Evolutionary conservation across 2,888 invertebrate genomes (phyloP).

Genomic region (Itoplectis maculator): DNA sequence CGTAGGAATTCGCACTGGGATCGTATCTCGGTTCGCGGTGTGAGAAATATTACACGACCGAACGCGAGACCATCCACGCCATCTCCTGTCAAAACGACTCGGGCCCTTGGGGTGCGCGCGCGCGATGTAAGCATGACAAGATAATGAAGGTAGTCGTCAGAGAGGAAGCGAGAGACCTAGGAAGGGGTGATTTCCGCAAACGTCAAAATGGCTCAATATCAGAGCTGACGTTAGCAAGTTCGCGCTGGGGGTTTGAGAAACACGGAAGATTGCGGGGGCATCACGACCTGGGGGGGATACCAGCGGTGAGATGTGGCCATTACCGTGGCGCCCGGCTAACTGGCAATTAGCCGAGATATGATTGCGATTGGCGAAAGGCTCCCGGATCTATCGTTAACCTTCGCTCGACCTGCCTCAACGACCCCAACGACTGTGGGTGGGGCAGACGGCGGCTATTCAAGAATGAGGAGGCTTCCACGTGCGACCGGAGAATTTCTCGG

Average conservation of each 20-base stretch:
- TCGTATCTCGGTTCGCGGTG: not conserved
- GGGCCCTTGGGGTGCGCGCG: not conserved
- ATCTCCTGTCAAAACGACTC: not conserved
- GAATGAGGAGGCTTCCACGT: not conserved
- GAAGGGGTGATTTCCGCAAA: slow-evolving; percentile 19
- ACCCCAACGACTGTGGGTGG: not conserved
- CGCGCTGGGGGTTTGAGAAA: slow-evolving; percentile 2
- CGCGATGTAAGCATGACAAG: not conserved
- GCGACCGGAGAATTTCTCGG: slow-evolving; percentile 1
- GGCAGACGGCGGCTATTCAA: not conserved
- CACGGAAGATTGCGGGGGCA: slow-evolving; percentile 8
- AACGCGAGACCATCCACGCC: not conserved
- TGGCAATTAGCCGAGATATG: slow-evolving; percentile 76
- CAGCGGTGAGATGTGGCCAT: slow-evolving; percentile 22
- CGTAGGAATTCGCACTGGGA: too few relatives aligned
- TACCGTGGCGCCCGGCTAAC: slow-evolving; percentile 68
- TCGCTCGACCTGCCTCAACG: slow-evolving; percentile 27
- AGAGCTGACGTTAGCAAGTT: not conserved
- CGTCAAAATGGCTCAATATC: slow-evolving; percentile 40
- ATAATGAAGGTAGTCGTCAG: not conserved
- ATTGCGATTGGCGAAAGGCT: slow-evolving; percentile 67
- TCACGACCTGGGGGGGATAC: not conserved
- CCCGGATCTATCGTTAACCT: slow-evolving; percentile 62
- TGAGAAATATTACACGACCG: not conserved
- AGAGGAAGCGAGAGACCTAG: not conserved